These are phyloP conservation scores for Chaenodraco wilsoni DNA, from an alignment of 2,797 vertebrate genomes.

Conservation along the genomic window DNA sequence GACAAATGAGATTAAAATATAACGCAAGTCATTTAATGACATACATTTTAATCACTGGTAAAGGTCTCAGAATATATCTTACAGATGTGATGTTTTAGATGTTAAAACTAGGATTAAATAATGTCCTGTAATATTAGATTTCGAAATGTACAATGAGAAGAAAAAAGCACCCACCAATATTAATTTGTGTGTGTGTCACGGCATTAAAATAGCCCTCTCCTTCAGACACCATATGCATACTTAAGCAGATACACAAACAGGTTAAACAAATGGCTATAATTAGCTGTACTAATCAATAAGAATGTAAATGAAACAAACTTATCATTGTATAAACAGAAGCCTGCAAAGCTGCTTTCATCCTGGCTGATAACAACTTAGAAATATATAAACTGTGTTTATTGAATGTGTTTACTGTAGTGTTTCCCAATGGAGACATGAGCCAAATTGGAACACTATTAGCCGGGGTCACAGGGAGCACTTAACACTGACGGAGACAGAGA, in stretches of 20 bases:
- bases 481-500: slow-evolving; percentile 59
- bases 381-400: slow-evolving; percentile 30
- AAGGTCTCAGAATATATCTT: not conserved
- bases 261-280: slow-evolving; percentile 65
- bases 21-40: not conserved
- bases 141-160: not conserved
- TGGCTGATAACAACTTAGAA: slow-evolving; percentile 18
- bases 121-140: not conserved
- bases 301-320: slow-evolving; percentile 73
- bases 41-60: not conserved
- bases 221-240: slow-evolving; percentile 14
- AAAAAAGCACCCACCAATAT: slow-evolving; percentile 1
- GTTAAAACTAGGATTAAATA: not conserved
- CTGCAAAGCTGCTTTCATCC: not conserved
- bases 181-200: slow-evolving; percentile 5
- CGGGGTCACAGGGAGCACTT: slow-evolving; percentile 58
- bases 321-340: slow-evolving; percentile 45
- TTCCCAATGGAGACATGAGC: slow-evolving; percentile 33
- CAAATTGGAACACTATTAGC: slow-evolving; percentile 43
- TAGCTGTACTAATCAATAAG: slow-evolving; percentile 67
- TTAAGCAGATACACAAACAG: slow-evolving; percentile 28
- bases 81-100: not conserved
- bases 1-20: not conserved
- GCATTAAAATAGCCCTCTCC: not conserved
- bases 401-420: slow-evolving; percentile 36